Evolutionary conservation across 2,888 invertebrate species (phyloP).

Genomic region (Stegophylla sp.): DNA sequence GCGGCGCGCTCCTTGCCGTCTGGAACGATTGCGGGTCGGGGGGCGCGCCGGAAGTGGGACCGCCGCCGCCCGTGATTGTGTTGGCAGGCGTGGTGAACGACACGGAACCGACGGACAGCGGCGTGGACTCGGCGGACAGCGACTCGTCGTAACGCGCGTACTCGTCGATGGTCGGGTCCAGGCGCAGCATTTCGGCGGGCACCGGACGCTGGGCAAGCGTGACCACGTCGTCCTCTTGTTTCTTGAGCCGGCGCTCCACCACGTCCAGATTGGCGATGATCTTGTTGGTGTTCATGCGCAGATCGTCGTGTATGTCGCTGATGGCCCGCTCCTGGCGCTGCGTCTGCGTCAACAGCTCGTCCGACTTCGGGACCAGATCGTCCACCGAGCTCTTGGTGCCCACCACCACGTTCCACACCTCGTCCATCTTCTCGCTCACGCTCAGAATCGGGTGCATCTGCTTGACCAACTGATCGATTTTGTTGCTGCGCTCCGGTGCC

Average conservation of each 20-base stretch:
- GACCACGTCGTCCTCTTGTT: constrained; percentile 84
- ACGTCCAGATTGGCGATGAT: constrained; percentile 87
- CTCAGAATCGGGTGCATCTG: constrained; percentile 85
- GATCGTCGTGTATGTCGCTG: constrained; percentile 82
- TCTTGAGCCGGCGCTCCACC: constrained; percentile 82
- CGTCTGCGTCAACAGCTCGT: constrained; percentile 82
- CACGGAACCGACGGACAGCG: constrained; percentile 66
- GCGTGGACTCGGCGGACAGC: constrained; percentile 63
- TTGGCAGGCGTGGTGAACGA: constrained; percentile 62
- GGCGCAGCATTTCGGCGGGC: constrained; percentile 73
- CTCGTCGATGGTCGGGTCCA: constrained; percentile 78
- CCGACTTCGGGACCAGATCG: constrained; percentile 84
- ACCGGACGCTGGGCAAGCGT: constrained; percentile 78
- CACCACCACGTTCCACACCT: constrained; percentile 88
- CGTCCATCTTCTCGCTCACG: constrained; percentile 86
- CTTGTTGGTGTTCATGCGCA: constrained; percentile 81
- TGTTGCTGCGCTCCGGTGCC: constrained; percentile 72
- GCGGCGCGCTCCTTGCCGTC: constrained; percentile 62
- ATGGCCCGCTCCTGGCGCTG: constrained; percentile 86
- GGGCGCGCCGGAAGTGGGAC: neutral
- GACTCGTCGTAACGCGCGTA: constrained; percentile 54
- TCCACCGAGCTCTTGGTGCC: constrained; percentile 88
- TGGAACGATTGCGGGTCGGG: constrained; percentile 54
- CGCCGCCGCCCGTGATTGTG: constrained; percentile 63
- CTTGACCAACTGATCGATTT: constrained; percentile 80